These are phyloP conservation scores for Paraescarpia echinospica DNA, from an alignment of 1,140 invertebrate species.

Conservation along the genomic window DNA sequence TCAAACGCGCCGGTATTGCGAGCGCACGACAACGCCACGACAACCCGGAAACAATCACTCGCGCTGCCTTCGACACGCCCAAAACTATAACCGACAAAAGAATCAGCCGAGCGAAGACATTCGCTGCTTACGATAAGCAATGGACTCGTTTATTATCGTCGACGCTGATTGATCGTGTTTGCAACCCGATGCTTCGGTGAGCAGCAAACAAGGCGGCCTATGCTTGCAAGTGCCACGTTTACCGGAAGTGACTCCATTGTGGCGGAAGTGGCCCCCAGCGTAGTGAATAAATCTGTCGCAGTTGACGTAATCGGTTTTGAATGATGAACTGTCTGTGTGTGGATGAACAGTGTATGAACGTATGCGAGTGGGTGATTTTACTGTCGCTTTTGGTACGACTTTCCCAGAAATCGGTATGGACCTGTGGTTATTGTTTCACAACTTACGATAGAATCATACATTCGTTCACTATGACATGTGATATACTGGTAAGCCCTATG, in stretches of 20 bases:
- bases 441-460: neutral
- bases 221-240: neutral
- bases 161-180: neutral
- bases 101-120: neutral
- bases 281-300: neutral
- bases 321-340: neutral
- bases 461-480: neutral
- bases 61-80: neutral
- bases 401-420: neutral
- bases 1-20: neutral
- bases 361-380: neutral
- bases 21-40: neutral
- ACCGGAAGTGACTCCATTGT: neutral
- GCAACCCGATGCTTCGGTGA: neutral
- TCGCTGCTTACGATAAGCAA: neutral
- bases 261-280: neutral
- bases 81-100: neutral
- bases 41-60: neutral
- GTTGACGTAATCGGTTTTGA: neutral
- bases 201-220: neutral
- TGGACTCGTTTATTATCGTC: neutral
- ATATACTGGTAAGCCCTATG: no score
- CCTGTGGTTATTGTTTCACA: no score
- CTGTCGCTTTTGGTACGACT: neutral
- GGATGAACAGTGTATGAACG: neutral